Evolutionary conservation across 2,113 vertebrate species (phyloP).

Genomic region (Trochalopteron elliotii): DNA sequence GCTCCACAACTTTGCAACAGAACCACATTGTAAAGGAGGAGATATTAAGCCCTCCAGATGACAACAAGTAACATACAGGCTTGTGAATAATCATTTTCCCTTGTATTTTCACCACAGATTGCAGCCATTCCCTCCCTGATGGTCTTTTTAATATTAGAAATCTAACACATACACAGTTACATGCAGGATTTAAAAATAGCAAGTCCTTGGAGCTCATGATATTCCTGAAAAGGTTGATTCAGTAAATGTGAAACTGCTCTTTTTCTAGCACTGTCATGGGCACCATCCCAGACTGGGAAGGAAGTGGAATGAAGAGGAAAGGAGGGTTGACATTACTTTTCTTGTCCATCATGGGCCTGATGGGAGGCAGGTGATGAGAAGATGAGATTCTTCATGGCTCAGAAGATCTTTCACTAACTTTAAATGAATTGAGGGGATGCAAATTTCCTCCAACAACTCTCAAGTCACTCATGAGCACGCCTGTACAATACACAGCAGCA

Average conservation of each 20-base stretch:
- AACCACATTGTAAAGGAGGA: neutral
- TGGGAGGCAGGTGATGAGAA: neutral
- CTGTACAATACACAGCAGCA: neutral
- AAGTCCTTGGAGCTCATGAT: neutral
- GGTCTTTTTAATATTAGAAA: neutral
- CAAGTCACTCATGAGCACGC: neutral
- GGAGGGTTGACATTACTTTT: neutral
- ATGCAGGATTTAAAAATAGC: neutral
- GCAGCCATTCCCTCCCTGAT: neutral
- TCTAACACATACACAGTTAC: neutral
- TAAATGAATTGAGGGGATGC: neutral
- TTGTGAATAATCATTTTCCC: neutral
- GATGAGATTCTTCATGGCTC: neutral
- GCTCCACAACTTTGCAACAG: neutral
- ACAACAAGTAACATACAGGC: neutral
- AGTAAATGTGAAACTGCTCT: neutral
- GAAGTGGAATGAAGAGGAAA: neutral
- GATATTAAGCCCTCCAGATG: neutral
- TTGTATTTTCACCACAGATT: neutral
- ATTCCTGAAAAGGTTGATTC: neutral
- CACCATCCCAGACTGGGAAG: neutral
- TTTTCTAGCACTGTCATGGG: neutral
- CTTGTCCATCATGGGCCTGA: neutral
- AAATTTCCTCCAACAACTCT: neutral
- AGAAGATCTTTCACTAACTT: neutral